A percentile compares a stretch with the other conserved stretches of the same genome.
phyloP scores from a whole-genome alignment of 2,113 vertebrate species.

The Amblyornis subalaris region DNA sequence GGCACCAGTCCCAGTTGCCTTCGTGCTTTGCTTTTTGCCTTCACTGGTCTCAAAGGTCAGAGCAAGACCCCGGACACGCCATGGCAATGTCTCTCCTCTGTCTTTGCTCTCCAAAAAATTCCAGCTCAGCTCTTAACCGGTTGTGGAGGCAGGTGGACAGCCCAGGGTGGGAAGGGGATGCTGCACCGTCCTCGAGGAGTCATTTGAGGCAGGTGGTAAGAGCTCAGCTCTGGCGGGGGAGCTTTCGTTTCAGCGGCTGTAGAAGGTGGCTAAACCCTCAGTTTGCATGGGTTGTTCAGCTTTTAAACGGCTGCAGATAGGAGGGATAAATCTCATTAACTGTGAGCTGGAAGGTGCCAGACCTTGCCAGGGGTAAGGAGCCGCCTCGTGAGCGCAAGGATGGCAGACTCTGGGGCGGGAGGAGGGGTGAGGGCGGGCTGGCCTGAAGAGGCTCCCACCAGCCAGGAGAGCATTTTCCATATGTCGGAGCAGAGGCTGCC shows the following conservation, averaged over 20 bases:
- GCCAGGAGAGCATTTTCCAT: conserved; percentile 40
- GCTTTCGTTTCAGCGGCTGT: not conserved
- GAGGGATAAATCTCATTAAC: not conserved
- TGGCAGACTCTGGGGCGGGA: not conserved
- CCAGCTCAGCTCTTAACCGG: not conserved
- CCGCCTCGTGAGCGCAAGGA: not conserved
- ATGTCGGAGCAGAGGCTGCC: conserved; percentile 41
- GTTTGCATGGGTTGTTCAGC: not conserved
- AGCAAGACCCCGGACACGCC: not conserved
- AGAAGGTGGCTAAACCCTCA: not conserved
- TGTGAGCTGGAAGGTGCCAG: not conserved
- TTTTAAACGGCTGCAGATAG: not conserved
- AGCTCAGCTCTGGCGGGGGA: not conserved
- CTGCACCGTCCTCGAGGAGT: not conserved
- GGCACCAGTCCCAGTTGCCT: not conserved
- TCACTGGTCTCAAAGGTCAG: not conserved
- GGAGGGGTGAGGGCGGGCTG: not conserved
- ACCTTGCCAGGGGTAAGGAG: not conserved
- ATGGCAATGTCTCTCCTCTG: not conserved
- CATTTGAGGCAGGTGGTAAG: not conserved
- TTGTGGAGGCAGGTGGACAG: not conserved
- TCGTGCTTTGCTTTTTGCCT: not conserved
- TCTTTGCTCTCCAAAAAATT: not conserved
- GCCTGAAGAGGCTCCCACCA: not conserved
- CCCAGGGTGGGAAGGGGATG: not conserved